Percentiles rank a stretch among this genome's conserved stretches.
phyloP scores from a whole-genome alignment of 1,140 invertebrate species.

The Drosophila bipectinata region DNA sequence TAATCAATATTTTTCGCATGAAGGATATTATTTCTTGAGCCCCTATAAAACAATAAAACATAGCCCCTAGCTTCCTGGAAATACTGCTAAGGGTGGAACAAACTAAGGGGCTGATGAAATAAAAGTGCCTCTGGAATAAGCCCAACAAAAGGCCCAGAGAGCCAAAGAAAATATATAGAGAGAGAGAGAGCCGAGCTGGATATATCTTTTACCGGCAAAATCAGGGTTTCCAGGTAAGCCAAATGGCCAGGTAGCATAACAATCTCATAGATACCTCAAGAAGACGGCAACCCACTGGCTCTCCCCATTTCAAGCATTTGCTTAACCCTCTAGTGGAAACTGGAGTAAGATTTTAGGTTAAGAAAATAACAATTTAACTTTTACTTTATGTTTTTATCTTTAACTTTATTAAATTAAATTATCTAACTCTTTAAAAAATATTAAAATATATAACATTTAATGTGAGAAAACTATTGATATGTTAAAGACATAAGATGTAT shows the following conservation, averaged over 20 bases:
- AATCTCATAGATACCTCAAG: neutral
- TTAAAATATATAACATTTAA: too few relatives aligned
- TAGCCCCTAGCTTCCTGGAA: slow-evolving; percentile 11
- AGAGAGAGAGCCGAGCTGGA: neutral
- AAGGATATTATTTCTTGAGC: neutral
- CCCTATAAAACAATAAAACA: neutral
- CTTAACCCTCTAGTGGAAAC: neutral
- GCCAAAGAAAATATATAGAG: slow-evolving; percentile 1
- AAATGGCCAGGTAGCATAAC: neutral
- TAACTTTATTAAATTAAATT: neutral
- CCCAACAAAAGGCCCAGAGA: slow-evolving; percentile 6
- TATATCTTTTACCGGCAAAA: slow-evolving; percentile 12
- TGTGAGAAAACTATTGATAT: too few relatives aligned
- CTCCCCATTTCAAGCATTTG: slow-evolving; percentile 19
- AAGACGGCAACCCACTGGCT: slow-evolving; percentile 45
- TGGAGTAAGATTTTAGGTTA: too few relatives aligned
- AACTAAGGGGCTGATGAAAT: slow-evolving; percentile 24
- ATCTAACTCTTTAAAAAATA: neutral
- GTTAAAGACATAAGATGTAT: too few relatives aligned
- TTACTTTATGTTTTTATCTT: neutral
- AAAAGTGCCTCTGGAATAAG: slow-evolving; percentile 16
- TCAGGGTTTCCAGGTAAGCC: slow-evolving; percentile 19
- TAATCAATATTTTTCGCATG: neutral
- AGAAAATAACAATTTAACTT: neutral
- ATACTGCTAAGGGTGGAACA: slow-evolving; percentile 12